phyloP scores from a whole-genome alignment of 2,888 invertebrate genomes.

The Heteromyza rotundicornis region DNA sequence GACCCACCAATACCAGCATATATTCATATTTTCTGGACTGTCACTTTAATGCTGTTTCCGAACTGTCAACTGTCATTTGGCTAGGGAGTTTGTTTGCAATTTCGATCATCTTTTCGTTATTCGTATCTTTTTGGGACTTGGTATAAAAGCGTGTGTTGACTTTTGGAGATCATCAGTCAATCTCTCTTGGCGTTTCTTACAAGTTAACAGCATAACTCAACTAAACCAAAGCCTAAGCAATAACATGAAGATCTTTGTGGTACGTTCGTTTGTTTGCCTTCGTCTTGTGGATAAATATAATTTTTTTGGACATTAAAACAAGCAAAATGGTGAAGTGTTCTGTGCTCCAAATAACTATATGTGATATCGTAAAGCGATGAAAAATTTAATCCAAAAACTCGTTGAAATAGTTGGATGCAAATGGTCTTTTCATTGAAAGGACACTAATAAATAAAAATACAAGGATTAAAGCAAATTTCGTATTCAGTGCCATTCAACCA shows the following conservation, averaged over 20 bases:
- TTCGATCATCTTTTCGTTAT: not conserved
- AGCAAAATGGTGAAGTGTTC: not conserved
- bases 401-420: too few species aligned
- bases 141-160: slow-evolving; percentile 45
- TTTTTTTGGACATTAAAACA: too few species aligned
- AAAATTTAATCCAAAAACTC: too few species aligned
- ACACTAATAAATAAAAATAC: too few species aligned
- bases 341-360: too few species aligned
- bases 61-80: slow-evolving; percentile 1
- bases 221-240: slow-evolving; percentile 45
- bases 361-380: too few species aligned
- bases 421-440: too few species aligned
- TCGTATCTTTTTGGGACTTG: not conserved
- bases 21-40: not conserved
- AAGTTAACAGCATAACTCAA: slow-evolving; percentile 41
- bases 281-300: too few species aligned
- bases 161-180: slow-evolving; percentile 48
- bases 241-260: slow-evolving; percentile 60
- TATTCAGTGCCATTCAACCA: too few species aligned
- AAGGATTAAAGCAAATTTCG: too few species aligned
- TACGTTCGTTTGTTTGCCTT: slow-evolving; percentile 43
- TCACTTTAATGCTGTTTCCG: slow-evolving; percentile 19
- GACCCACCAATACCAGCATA: too few species aligned
- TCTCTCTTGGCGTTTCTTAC: slow-evolving; percentile 34
- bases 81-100: too few species aligned